phyloP scores from a whole-genome alignment of 1,140 invertebrate genomes.

The Phymastichus coffea region DNA sequence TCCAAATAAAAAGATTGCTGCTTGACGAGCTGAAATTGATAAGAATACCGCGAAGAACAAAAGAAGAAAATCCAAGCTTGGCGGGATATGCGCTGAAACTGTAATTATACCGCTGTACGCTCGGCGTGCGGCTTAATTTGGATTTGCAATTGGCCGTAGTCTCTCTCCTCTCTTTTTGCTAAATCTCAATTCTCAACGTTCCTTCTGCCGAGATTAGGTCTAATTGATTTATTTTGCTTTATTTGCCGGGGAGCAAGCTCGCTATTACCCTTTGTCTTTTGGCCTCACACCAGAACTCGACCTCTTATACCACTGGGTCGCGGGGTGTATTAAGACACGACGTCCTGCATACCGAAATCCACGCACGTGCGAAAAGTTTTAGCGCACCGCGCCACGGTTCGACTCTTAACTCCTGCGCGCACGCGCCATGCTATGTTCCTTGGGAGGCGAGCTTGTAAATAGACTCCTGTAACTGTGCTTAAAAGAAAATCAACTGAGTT shows the following conservation, averaged over 20 bases:
- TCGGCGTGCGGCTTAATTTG: slow-evolving; percentile 2
- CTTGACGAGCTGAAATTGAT: too few relatives aligned
- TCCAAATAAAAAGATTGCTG: too few relatives aligned
- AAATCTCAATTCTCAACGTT: slow-evolving; percentile 19
- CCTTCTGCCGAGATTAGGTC: slow-evolving; percentile 11
- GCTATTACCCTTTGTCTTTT: neutral
- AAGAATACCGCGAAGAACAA: too few relatives aligned
- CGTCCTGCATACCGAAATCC: slow-evolving; percentile 8
- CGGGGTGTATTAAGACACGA: too few relatives aligned
- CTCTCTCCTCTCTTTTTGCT: neutral
- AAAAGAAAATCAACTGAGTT: slow-evolving; percentile 22
- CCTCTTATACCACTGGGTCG: too few relatives aligned
- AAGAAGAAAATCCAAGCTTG: too few relatives aligned
- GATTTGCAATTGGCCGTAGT: slow-evolving; percentile 13
- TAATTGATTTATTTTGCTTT: slow-evolving; percentile 27
- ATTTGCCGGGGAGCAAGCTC: neutral
- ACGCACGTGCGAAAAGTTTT: slow-evolving; percentile 17
- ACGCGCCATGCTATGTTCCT: neutral
- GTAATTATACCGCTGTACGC: neutral
- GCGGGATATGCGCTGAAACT: too few relatives aligned
- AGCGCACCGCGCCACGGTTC: neutral
- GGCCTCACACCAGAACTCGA: too few relatives aligned
- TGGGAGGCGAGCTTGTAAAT: slow-evolving; percentile 11
- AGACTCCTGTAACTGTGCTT: neutral
- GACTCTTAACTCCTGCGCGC: slow-evolving; percentile 14